These are phyloP conservation scores for Drosophila yooni DNA, from an alignment of 2,888 invertebrate species.

Conservation along the genomic window DNA sequence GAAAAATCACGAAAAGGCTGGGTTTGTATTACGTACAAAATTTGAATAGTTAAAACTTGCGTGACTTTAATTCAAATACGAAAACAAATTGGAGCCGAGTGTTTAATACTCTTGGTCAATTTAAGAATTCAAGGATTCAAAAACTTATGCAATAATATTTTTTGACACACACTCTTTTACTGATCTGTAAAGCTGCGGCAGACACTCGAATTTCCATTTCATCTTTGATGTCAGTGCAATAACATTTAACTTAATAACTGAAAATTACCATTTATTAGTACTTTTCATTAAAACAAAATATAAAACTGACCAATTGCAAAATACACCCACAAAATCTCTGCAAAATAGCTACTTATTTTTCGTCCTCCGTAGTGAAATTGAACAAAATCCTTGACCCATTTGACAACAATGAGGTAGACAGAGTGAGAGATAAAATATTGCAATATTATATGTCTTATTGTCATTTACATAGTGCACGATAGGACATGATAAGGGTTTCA, in stretches of 20 bases:
- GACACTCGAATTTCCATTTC: neutral
- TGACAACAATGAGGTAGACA: neutral
- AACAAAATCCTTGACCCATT: neutral
- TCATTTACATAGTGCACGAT: neutral
- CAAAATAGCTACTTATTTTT: neutral
- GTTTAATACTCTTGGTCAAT: neutral
- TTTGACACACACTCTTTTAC: neutral
- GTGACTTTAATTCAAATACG: neutral
- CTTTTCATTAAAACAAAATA: neutral
- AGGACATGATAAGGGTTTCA: neutral
- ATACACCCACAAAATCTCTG: neutral
- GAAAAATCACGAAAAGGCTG: slow-evolving; percentile 7
- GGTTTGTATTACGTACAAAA: slow-evolving; percentile 1
- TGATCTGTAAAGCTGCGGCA: neutral
- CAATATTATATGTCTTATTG: neutral
- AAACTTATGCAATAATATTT: neutral
- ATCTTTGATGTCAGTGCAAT: neutral
- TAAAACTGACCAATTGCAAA: neutral
- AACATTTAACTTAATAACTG: neutral
- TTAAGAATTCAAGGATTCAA: neutral
- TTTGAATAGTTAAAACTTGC: neutral
- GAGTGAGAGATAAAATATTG: neutral
- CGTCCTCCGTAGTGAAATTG: neutral
- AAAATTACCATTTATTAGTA: neutral
- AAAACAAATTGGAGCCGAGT: neutral